phyloP scores from a whole-genome alignment of 2,113 vertebrate genomes.

The Spea multiplicata region DNA sequence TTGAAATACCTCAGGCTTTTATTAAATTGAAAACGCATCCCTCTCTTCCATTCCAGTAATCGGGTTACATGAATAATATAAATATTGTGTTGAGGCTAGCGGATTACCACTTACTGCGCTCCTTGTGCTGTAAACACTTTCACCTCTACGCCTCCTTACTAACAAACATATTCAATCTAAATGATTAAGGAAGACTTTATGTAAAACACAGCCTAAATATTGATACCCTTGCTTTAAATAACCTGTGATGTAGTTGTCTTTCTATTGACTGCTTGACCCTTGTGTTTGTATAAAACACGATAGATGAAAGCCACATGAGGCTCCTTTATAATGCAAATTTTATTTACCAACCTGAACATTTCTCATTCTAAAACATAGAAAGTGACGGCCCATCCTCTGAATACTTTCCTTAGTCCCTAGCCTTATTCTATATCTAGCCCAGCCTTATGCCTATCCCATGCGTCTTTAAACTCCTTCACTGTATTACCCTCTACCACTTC shows the following conservation, averaged over 20 bases:
- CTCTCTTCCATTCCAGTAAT: too few relatives aligned
- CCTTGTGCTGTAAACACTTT: conserved; percentile 19
- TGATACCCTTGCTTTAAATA: conserved; percentile 50
- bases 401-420: too few relatives aligned
- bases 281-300: conserved; percentile 75
- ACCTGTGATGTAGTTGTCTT: conserved; percentile 70
- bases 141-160: conserved; percentile 1
- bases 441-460: too few relatives aligned
- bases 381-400: too few relatives aligned
- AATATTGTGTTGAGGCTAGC: background rate
- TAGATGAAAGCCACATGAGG: conserved; percentile 57
- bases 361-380: conserved; percentile 51
- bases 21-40: too few relatives aligned
- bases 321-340: conserved; percentile 58
- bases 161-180: background rate
- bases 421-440: too few relatives aligned
- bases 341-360: conserved; percentile 50
- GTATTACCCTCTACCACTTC: too few relatives aligned
- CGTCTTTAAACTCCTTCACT: too few relatives aligned
- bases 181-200: background rate
- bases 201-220: background rate
- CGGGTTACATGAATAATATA: background rate
- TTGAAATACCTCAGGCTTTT: too few relatives aligned
- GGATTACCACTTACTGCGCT: conserved; percentile 9
- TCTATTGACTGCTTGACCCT: conserved; percentile 73